Percentiles rank a stretch among this genome's conserved stretches.
Evolutionary conservation across 1,140 invertebrate species (phyloP).

Genomic region (Ips typographus): DNA sequence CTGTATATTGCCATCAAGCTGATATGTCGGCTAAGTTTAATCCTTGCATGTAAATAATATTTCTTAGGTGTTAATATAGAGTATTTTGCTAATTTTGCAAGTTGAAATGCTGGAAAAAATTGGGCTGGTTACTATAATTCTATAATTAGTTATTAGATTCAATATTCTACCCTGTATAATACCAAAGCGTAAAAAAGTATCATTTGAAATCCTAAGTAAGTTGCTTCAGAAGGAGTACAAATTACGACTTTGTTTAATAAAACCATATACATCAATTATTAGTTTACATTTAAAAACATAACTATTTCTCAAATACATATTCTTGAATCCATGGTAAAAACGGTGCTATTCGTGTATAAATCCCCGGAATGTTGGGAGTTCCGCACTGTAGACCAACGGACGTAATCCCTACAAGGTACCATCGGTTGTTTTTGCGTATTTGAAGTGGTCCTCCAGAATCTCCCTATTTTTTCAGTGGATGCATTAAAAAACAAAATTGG

Average conservation of each 20-base stretch:
- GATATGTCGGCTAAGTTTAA: slow-evolving; percentile 64
- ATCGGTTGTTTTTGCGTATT: slow-evolving; percentile 51
- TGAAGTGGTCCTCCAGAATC: slow-evolving; percentile 70
- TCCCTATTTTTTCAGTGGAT: slow-evolving; percentile 53
- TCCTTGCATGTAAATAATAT: slow-evolving; percentile 62
- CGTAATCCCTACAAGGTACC: slow-evolving; percentile 61
- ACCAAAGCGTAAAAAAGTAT: too few species aligned
- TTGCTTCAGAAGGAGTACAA: too few species aligned
- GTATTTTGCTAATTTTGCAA: too few species aligned
- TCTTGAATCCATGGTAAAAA: slow-evolving; percentile 65
- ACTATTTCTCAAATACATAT: background rate
- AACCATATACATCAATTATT: too few species aligned
- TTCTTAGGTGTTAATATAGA: too few species aligned
- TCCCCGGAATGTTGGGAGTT: slow-evolving; percentile 55
- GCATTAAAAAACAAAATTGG: background rate
- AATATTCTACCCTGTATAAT: too few species aligned
- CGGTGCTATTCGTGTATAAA: slow-evolving; percentile 62
- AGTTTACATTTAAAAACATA: too few species aligned
- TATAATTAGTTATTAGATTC: too few species aligned
- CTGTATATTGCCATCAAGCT: slow-evolving; percentile 65
- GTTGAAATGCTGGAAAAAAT: too few species aligned
- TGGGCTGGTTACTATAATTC: too few species aligned
- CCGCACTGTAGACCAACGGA: slow-evolving; percentile 62
- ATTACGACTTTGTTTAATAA: too few species aligned
- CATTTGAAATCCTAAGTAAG: too few species aligned